phyloP scores from a whole-genome alignment of 1,140 invertebrate genomes.

The Schlechtendalia chinensis region DNA sequence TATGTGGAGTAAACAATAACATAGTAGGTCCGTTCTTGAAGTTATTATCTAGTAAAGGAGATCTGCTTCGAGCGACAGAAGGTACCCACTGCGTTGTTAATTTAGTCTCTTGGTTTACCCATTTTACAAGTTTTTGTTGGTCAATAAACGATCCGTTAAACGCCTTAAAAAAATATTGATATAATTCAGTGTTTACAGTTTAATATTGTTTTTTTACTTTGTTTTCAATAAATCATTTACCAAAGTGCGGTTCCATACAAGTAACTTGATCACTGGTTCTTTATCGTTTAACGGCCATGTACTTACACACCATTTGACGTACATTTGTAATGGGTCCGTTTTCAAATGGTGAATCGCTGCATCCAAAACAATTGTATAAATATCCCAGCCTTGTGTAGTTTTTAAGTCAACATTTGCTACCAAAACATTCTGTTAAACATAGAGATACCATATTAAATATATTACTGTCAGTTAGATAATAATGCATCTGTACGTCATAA shows the following conservation, averaged over 20 bases:
- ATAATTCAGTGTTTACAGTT: no score
- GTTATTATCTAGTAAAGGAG: conserved; percentile 59
- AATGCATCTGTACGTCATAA: no score
- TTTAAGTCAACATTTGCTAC: conserved; percentile 28
- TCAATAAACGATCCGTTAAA: conserved; percentile 50
- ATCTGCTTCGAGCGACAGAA: conserved; percentile 64
- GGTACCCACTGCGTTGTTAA: conserved; percentile 64
- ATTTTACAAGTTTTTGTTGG: conserved; percentile 59
- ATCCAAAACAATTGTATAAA: conserved; percentile 32
- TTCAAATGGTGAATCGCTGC: conserved; percentile 31
- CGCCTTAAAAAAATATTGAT: conserved; percentile 26
- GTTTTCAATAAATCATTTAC: no score
- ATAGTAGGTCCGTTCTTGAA: conserved; percentile 66
- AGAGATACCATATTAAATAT: not conserved
- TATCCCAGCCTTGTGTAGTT: conserved; percentile 12
- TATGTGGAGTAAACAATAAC: conserved; percentile 69
- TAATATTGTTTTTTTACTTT: no score
- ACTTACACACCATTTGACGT: conserved; percentile 34
- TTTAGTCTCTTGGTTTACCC: conserved; percentile 62
- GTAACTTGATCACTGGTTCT: conserved; percentile 35
- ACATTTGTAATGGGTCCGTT: conserved; percentile 25
- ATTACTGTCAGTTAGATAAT: no score
- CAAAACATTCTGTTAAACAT: conserved; percentile 48
- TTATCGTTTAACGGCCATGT: conserved; percentile 18
- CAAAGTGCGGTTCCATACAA: conserved; percentile 34